Evolutionary conservation across 2,797 vertebrate genomes (phyloP).

Genomic region (Sardinella longiceps): DNA sequence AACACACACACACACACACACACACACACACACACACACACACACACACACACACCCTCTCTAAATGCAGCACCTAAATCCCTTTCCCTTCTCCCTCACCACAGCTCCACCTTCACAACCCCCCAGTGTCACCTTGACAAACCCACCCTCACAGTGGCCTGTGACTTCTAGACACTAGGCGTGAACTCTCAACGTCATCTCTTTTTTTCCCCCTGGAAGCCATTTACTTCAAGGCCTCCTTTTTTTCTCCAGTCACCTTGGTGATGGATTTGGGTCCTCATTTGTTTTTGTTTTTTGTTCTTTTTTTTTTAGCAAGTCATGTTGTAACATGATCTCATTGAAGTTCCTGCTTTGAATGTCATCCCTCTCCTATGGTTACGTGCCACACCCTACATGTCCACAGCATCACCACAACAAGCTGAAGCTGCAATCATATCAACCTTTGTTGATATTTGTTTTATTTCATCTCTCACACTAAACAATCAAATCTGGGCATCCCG

Average conservation of each 20-base stretch:
- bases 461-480: background rate
- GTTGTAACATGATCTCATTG: constrained; percentile 20
- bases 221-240: constrained; percentile 67
- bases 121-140: constrained; percentile 63
- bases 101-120: constrained; percentile 46
- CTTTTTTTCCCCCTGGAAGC: constrained; percentile 59
- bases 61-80: background rate
- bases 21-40: no score
- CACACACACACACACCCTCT: constrained; percentile 32
- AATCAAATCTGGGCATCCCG: background rate
- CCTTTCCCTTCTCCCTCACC: constrained; percentile 2
- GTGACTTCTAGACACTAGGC: constrained; percentile 72
- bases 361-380: background rate
- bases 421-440: background rate
- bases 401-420: background rate
- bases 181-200: constrained; percentile 75
- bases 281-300: constrained; percentile 44
- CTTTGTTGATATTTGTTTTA: background rate
- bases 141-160: constrained; percentile 64
- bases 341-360: constrained; percentile 17
- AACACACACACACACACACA: no score
- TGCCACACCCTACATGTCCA: background rate
- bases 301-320: background rate
- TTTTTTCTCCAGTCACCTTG: constrained; percentile 59
- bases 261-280: constrained; percentile 71